Base-by-base conservation (phyloP, 2,797 vertebrate genomes). In the Pangasius djambal region DNA sequence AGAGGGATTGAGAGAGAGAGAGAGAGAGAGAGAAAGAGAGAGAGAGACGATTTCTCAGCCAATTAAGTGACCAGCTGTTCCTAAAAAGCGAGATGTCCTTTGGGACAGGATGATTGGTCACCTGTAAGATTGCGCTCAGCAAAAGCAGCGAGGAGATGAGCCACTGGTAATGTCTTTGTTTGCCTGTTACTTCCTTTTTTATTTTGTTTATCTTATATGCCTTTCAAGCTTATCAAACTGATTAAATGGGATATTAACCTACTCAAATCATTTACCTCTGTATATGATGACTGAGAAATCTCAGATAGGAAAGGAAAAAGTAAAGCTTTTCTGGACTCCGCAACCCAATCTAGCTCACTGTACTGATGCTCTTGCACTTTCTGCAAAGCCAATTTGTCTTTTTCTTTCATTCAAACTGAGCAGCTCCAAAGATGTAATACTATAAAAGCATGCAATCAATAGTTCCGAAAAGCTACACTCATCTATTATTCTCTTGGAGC, bases 361-460 rank as follows among this genome's bases (percentile, higher is more conserved):
- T 79, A 93, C 91, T 95, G 94, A 93, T 94, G 95, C 94, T 94
- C 95, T 95, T 93, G 94, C 93, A 95, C 93, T 94, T 95, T 95
- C 95, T 93, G 93, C 93, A 92, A 91, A 92, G 92, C 91, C 95
- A 93, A 96, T 96, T 95, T 95, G 94, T 97, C 96, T 96, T 84
- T 84, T 95, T 94, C 92, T 69, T 84, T 93, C 91, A 92, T 91
- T 95, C 93, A 92, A 93, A 93, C 88, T 93, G 93, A 95, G 91
- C 93, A 92, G 94, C 92, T 93, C 92, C 94, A 93, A 96, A 95
- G 94, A 97, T 96, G 95, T 96, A 96, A 96, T 97, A 96, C 95
- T 95, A 96, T 97, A 97, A 96, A 96, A 96, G 95, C 96, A 94
- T 95, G 92, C 94, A 96, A 96, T 97, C 96, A 95, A 96, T 97